Conservation (phyloP, 2,113 vertebrate genomes). For the Apodemus speciosus region DNA sequence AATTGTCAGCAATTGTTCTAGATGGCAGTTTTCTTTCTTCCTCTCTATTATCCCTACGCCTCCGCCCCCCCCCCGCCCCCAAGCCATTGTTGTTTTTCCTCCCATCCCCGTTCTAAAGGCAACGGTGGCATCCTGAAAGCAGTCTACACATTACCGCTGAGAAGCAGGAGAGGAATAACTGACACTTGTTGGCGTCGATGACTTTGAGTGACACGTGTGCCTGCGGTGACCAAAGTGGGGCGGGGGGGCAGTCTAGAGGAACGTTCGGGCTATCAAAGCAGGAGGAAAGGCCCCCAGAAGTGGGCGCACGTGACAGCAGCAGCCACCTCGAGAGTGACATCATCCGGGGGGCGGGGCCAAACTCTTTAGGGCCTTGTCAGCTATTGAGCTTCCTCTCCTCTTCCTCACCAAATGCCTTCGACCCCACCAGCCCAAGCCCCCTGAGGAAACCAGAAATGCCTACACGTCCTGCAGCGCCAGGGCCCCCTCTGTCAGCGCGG, state of each 20-base stretch:
- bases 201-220: background rate
- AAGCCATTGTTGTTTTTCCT: background rate
- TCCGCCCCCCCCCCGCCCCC: background rate
- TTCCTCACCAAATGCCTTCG: background rate
- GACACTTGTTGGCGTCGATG: background rate
- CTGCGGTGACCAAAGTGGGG: background rate
- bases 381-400: background rate
- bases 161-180: background rate
- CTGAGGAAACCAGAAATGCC: constrained; percentile 37
- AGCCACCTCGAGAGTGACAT: constrained; percentile 75
- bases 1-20: background rate
- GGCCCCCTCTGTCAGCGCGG: fast-evolving
- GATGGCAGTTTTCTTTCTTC: background rate
- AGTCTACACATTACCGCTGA: background rate
- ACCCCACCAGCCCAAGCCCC: constrained; percentile 22
- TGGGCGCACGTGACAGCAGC: constrained; percentile 71
- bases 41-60: background rate
- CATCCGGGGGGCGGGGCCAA: constrained; percentile 66
- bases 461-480: background rate
- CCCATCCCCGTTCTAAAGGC: background rate
- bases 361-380: constrained; percentile 54
- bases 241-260: background rate
- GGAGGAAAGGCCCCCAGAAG: constrained; percentile 50
- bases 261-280: constrained; percentile 27
- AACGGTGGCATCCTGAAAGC: background rate